Evolutionary conservation across 1,140 invertebrate genomes (phyloP).

Genomic region (Musca domestica): DNA sequence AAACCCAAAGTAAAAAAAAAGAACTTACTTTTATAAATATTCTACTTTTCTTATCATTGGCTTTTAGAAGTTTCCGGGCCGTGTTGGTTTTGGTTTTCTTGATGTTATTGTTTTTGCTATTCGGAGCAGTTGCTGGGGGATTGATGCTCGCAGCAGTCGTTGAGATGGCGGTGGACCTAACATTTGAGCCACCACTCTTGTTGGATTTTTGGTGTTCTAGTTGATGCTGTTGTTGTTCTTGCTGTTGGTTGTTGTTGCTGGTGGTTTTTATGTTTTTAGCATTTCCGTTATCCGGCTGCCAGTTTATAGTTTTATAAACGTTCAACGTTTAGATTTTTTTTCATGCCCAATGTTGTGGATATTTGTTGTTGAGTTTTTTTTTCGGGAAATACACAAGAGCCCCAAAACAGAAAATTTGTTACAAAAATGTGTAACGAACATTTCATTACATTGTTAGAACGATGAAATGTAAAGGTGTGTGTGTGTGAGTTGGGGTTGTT

Average conservation of each 20-base stretch:
- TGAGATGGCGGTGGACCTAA: too few relatives aligned
- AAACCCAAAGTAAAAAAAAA: neutral
- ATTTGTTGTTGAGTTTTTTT: neutral
- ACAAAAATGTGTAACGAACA: neutral
- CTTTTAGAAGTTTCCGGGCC: conserved; percentile 7
- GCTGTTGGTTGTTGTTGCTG: conserved; percentile 6
- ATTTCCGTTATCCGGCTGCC: conserved; percentile 21
- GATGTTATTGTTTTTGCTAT: too few relatives aligned
- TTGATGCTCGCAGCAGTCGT: too few relatives aligned
- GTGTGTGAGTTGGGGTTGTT: neutral
- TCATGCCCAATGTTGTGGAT: neutral
- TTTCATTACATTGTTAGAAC: neutral
- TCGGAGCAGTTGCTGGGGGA: too few relatives aligned
- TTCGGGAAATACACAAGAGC: neutral
- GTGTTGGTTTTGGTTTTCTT: conserved; percentile 11
- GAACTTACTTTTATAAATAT: conserved; percentile 18
- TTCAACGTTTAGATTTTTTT: conserved; percentile 1
- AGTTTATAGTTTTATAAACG: conserved; percentile 11
- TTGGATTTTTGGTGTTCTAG: neutral
- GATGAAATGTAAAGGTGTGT: conserved; percentile 6
- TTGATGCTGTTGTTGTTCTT: neutral
- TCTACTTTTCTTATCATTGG: conserved; percentile 11
- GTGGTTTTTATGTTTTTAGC: conserved; percentile 20
- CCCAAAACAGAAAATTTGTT: neutral
- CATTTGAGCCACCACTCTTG: too few relatives aligned